phyloP scores from a whole-genome alignment of 2,113 vertebrate genomes.

The Albula glossodonta region DNA sequence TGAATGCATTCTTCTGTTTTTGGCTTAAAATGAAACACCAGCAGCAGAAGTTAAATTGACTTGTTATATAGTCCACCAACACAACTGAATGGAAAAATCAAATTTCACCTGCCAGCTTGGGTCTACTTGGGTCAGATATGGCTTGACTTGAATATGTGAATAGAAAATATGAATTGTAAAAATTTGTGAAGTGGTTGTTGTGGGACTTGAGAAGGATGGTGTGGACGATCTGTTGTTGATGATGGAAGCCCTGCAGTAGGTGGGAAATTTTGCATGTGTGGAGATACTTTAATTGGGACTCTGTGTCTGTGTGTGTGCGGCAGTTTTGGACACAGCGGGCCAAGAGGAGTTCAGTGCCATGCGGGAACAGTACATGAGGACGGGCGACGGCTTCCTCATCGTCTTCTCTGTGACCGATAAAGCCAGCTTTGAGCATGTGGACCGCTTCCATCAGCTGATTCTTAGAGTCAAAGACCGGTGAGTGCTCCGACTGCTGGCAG shows the following conservation, averaged over 20 bases:
- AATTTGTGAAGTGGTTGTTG: too few relatives aligned
- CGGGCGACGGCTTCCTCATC: conserved; percentile 95
- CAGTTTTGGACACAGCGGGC: conserved; percentile 94
- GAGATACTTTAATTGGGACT: too few relatives aligned
- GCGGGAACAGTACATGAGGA: conserved; percentile 99
- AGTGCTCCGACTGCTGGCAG: conserved; percentile 38
- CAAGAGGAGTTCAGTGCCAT: conserved; percentile 99
- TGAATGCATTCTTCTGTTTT: too few relatives aligned
- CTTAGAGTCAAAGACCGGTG: conserved; percentile 97
- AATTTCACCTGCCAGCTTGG: too few relatives aligned
- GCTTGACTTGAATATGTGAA: too few relatives aligned
- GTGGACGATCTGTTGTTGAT: background rate
- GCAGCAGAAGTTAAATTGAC: too few relatives aligned
- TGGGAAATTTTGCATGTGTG: conserved; percentile 20
- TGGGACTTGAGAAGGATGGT: background rate
- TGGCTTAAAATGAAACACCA: too few relatives aligned
- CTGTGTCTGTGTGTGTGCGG: background rate
- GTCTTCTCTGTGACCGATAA: conserved; percentile 97
- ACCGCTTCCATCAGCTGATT: conserved; percentile 97
- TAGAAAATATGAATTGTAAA: too few relatives aligned
- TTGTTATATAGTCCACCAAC: too few relatives aligned
- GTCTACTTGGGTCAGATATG: too few relatives aligned
- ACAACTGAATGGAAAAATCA: too few relatives aligned
- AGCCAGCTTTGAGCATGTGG: conserved; percentile 97
- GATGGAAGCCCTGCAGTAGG: background rate